These are phyloP conservation scores for Centrocercus urophasianus DNA, from an alignment of 2,113 vertebrate genomes.

Conservation along the genomic window DNA sequence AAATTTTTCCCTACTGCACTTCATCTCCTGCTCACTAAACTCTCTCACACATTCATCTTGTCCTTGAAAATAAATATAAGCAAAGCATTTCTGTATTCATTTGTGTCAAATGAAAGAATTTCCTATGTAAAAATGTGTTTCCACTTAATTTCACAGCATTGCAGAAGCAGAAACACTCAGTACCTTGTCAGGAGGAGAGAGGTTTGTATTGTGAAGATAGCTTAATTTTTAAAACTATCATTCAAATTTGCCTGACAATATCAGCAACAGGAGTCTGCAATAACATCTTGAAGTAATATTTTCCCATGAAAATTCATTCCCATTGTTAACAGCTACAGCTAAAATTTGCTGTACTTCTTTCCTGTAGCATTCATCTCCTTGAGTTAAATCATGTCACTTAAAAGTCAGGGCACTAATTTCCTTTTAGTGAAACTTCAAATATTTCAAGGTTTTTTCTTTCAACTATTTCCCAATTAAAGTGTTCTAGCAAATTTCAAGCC, in stretches of 20 bases:
- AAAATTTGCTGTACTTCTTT: background rate
- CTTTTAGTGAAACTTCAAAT: background rate
- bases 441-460: background rate
- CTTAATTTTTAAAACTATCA: accelerated
- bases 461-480: background rate
- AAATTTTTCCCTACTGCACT: background rate
- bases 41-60: background rate
- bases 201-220: background rate
- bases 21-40: background rate
- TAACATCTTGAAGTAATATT: background rate
- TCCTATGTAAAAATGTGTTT: background rate
- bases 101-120: background rate
- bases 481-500: background rate
- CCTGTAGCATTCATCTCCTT: background rate
- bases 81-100: background rate
- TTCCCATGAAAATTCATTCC: background rate
- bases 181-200: background rate
- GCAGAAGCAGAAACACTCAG: background rate
- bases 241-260: background rate
- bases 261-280: background rate
- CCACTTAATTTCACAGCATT: background rate
- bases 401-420: background rate
- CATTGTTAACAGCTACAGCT: background rate
- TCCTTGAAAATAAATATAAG: background rate
- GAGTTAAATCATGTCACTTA: background rate